Conservation (phyloP, 2,888 invertebrate genomes). For the Erpobdella octoculata region DNA sequence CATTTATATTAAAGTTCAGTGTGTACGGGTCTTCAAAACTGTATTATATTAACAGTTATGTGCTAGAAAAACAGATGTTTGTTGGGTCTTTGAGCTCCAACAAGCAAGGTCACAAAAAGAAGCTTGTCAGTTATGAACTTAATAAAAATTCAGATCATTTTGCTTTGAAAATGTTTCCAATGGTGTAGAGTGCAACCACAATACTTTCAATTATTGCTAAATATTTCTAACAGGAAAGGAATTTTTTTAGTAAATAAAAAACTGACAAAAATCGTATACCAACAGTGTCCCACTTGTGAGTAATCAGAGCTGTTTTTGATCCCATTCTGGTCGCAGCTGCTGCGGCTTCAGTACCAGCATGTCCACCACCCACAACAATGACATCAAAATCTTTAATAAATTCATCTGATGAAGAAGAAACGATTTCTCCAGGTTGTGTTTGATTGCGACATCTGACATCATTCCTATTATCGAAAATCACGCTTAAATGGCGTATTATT, state of each 20-base stretch:
- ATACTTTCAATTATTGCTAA: neutral
- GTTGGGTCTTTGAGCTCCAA: no score
- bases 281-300: conserved; percentile 73
- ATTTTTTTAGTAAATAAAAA: neutral
- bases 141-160: no score
- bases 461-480: neutral
- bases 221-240: neutral
- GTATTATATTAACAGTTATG: no score
- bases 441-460: neutral
- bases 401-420: neutral
- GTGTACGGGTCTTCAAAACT: no score
- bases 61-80: no score
- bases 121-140: no score
- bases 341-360: conserved; percentile 82
- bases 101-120: no score
- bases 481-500: neutral
- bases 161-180: no score
- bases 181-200: neutral
- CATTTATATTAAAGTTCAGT: no score
- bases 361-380: conserved; percentile 79
- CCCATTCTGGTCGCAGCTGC: conserved; percentile 76
- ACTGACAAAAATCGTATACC: conserved; percentile 53
- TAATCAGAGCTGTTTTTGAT: conserved; percentile 68
- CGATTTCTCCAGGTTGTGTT: neutral
- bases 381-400: conserved; percentile 52